Conservation (phyloP, 1,140 invertebrate species). For the Sitobion miscanthi region DNA sequence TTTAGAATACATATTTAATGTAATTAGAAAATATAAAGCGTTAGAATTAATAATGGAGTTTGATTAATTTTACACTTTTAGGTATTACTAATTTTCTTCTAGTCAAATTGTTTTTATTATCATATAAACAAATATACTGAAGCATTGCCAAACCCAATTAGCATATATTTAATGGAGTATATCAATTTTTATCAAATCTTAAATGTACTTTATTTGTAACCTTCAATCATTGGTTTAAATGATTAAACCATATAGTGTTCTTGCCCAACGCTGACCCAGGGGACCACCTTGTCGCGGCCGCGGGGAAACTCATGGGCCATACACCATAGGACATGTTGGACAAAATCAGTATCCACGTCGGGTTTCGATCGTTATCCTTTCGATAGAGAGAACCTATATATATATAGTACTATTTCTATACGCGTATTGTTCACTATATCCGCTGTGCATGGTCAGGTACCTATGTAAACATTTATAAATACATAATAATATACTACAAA, state of each 20-base stretch:
- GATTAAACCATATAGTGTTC: not conserved
- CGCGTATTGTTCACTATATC: not conserved
- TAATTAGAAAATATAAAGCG: no score
- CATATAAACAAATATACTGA: no score
- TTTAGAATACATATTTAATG: no score
- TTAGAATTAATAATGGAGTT: no score
- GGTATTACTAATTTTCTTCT: no score
- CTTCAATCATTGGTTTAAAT: not conserved
- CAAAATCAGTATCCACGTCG: not conserved
- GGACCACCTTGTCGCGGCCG: not conserved
- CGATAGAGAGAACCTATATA: not conserved
- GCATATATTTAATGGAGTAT: no score
- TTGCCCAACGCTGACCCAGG: not conserved
- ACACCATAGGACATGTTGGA: not conserved
- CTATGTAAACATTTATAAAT: not conserved
- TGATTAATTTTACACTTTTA: no score
- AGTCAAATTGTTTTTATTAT: no score
- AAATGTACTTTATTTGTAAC: not conserved
- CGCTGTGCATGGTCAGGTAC: not conserved
- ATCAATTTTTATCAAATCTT: no score
- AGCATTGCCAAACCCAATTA: no score
- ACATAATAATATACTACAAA: not conserved
- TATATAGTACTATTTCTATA: not conserved
- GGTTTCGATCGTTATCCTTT: not conserved
- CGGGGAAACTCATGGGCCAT: not conserved